phyloP scores from a whole-genome alignment of 2,888 invertebrate species.

The Lepidochrysops patricia region DNA sequence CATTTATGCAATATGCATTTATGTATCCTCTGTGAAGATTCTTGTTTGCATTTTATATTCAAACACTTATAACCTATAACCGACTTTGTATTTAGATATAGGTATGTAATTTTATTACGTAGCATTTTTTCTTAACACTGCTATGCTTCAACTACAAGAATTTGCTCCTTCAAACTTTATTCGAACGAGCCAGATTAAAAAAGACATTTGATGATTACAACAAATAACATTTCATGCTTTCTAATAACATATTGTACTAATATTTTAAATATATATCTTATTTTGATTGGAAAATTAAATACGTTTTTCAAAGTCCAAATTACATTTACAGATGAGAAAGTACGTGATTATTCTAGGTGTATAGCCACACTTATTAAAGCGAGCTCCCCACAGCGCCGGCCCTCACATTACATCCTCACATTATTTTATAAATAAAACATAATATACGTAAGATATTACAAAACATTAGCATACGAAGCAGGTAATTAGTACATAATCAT shows the following conservation, averaged over 20 bases:
- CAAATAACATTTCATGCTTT: not conserved
- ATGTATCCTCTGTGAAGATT: not conserved
- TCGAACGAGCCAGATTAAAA: no score
- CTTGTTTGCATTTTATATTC: not conserved
- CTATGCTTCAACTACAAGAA: no score
- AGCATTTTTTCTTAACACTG: not conserved
- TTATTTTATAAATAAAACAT: slow-evolving; percentile 21
- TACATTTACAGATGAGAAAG: not conserved
- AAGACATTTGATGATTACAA: not conserved
- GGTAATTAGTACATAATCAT: slow-evolving; percentile 10
- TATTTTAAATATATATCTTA: not conserved
- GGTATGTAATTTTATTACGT: not conserved
- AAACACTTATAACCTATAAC: not conserved
- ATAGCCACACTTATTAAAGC: slow-evolving; percentile 15
- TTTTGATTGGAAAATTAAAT: not conserved
- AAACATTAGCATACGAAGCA: slow-evolving; percentile 17
- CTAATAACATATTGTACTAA: not conserved
- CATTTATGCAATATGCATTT: slow-evolving; percentile 3
- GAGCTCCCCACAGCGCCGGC: slow-evolving; percentile 23
- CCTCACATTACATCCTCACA: slow-evolving; percentile 21
- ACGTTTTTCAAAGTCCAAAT: slow-evolving; percentile 13
- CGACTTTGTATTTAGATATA: not conserved
- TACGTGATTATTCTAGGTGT: slow-evolving; percentile 16
- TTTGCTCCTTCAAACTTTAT: no score
- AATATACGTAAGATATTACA: slow-evolving; percentile 16